Percentiles rank a stretch among this genome's conserved stretches.
These are phyloP conservation scores for Hippoglossus stenolepis DNA, from an alignment of 2,113 vertebrate genomes.

Conservation along the genomic window DNA sequence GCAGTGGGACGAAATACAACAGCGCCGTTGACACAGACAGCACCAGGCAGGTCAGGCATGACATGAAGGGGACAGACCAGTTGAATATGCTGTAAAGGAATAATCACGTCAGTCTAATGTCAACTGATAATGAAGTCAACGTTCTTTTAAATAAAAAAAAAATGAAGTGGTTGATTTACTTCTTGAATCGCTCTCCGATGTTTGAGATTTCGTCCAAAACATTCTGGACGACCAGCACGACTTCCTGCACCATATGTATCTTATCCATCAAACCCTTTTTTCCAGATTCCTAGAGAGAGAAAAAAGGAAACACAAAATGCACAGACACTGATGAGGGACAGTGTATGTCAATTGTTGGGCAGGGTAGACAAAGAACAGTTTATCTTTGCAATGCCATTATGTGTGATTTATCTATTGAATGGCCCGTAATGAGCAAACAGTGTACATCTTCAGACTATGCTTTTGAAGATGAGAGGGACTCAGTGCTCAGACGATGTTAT, in stretches of 20 bases:
- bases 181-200: conserved; percentile 94
- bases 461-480: conserved; percentile 78
- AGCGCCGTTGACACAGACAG: conserved; percentile 82
- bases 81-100: conserved; percentile 89
- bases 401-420: conserved; percentile 83
- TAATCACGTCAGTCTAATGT: conserved; percentile 1
- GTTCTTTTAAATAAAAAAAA: not conserved
- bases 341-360: conserved; percentile 71
- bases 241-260: conserved; percentile 97
- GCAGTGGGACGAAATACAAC: conserved; percentile 90
- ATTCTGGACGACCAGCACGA: conserved; percentile 91
- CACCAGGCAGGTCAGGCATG: conserved; percentile 87
- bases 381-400: conserved; percentile 75
- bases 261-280: conserved; percentile 95
- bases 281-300: conserved; percentile 86
- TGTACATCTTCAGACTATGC: conserved; percentile 70
- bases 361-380: conserved; percentile 75
- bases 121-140: not conserved
- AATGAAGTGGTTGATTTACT: conserved; percentile 84
- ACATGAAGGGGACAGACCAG: conserved; percentile 96
- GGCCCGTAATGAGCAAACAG: conserved; percentile 81
- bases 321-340: conserved; percentile 71
- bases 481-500: conserved; percentile 63
- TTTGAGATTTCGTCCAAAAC: conserved; percentile 91
- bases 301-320: conserved; percentile 31